Percentiles rank a stretch among this genome's conserved stretches.
phyloP scores from a whole-genome alignment of 2,888 invertebrate species.

The Philereme vetulata region DNA sequence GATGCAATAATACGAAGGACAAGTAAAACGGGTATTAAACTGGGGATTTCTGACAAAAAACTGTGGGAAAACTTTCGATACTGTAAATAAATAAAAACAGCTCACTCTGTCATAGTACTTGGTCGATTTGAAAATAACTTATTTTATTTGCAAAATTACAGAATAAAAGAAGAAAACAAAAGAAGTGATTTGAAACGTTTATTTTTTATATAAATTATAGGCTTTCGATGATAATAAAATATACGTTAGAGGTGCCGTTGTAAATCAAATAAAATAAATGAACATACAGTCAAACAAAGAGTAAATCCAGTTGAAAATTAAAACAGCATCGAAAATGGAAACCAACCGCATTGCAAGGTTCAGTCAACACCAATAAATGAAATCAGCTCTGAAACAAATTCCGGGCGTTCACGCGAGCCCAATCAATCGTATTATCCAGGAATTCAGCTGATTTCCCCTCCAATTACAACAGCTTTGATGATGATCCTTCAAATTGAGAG shows the following conservation, averaged over 20 bases:
- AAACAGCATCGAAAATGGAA: background rate
- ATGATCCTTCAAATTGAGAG: constrained; percentile 3
- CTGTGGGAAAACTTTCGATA: background rate
- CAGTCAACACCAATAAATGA: constrained; percentile 5
- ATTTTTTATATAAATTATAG: too few species aligned
- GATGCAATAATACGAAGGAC: background rate
- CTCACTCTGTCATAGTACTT: background rate
- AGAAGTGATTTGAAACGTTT: too few species aligned
- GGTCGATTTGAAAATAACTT: too few species aligned
- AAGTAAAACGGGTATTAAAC: constrained; percentile 4
- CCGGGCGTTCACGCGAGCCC: background rate
- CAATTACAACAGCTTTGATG: constrained; percentile 15
- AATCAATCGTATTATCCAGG: background rate
- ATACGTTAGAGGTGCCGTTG: too few species aligned
- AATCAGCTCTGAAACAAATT: constrained; percentile 2
- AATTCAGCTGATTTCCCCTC: constrained; percentile 6
- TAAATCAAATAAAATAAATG: too few species aligned
- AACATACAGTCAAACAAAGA: too few species aligned
- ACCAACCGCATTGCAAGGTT: background rate
- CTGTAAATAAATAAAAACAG: background rate
- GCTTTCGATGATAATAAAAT: too few species aligned
- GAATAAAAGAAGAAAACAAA: too few species aligned
- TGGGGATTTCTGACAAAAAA: background rate
- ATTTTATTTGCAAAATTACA: too few species aligned
- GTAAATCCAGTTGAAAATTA: background rate